phyloP scores from a whole-genome alignment of 1,140 invertebrate species.

The Chlorops oryzae region DNA sequence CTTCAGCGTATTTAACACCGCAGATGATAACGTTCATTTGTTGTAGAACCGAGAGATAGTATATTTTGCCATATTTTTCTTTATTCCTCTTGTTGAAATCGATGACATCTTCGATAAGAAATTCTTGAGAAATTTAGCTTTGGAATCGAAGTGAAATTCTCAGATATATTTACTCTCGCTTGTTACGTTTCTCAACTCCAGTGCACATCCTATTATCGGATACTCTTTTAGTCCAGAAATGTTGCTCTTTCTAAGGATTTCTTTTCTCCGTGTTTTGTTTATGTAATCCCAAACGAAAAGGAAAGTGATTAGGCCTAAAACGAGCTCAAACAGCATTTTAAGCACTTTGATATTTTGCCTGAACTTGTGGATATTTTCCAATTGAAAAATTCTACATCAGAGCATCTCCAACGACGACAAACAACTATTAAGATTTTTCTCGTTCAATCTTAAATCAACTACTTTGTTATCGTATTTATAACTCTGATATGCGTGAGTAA shows the following conservation, averaged over 20 bases:
- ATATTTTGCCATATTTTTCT: constrained; percentile 10
- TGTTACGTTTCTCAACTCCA: constrained; percentile 1
- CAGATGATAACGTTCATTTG: constrained; percentile 23
- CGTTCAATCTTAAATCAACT: too few species aligned
- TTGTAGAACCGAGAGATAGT: constrained; percentile 43
- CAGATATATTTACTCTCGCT: constrained; percentile 2
- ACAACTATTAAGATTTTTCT: too few species aligned
- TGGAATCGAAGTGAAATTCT: background rate
- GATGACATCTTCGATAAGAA: constrained; percentile 4
- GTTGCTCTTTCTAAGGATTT: constrained; percentile 6
- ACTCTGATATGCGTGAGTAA: too few species aligned
- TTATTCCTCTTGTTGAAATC: background rate
- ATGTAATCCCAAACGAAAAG: constrained; percentile 13
- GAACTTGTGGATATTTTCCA: too few species aligned
- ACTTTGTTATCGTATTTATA: too few species aligned
- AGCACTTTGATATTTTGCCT: too few species aligned
- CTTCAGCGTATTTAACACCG: constrained; percentile 24
- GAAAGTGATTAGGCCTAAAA: background rate
- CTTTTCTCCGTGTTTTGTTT: constrained; percentile 14
- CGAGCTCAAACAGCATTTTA: constrained; percentile 8
- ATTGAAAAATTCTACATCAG: too few species aligned
- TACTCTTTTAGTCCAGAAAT: constrained; percentile 11
- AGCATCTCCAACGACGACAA: too few species aligned
- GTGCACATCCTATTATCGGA: constrained; percentile 11
- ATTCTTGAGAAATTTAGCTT: background rate